Evolutionary conservation across 2,797 vertebrate genomes (phyloP), one percentile per base, ranked within the genome.

Genomic region (Numenius phaeopus): DNA sequence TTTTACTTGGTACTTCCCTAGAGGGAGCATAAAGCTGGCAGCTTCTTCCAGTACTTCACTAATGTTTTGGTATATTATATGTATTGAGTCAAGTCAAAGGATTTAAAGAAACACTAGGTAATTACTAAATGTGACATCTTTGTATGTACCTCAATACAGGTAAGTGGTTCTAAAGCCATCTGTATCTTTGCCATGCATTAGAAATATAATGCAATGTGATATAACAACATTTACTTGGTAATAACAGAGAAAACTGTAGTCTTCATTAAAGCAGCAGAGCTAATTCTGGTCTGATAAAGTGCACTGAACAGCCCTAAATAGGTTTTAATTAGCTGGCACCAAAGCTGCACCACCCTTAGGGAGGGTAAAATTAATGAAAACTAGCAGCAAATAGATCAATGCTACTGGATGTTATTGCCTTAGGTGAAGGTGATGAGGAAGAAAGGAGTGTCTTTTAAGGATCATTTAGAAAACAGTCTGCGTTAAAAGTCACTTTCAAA

Each of bases 261-360:
- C 73, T 95, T 94, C 90, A 96, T 98, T 98, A 98, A 97, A 97
- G 94, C 82, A 96, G 85, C 79, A 96, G 83, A 97, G 94, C 95
- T 97, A 97, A 97, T 98, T 97, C 94, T 93, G 67, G 66, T 77
- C 97, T 98, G 96, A 98, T 98, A 97, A 97, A 98, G 95, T 96
- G 92, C 94, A 92, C 85, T 91, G 91, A 97, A 90, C 92, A 97
- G 96, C 93, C 94, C 96, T 97, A 98, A 97, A 97, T 98, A 95
- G 93, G 94, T 97, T 98, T 97, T 98, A 98, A 98, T 98, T 98
- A 98, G 97, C 96, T 97, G 96, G 95, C 95, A 97, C 97, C 97
- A 92, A 87, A 95, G 96, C 96, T 95, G 87, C 87, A 98, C 97
- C 96, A 70, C 97, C 97, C 97, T 98, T 92, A 96, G 98, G 97